Evolutionary conservation across 2,888 invertebrate genomes (phyloP).

Genomic region (Drosophila suboccidentalis): DNA sequence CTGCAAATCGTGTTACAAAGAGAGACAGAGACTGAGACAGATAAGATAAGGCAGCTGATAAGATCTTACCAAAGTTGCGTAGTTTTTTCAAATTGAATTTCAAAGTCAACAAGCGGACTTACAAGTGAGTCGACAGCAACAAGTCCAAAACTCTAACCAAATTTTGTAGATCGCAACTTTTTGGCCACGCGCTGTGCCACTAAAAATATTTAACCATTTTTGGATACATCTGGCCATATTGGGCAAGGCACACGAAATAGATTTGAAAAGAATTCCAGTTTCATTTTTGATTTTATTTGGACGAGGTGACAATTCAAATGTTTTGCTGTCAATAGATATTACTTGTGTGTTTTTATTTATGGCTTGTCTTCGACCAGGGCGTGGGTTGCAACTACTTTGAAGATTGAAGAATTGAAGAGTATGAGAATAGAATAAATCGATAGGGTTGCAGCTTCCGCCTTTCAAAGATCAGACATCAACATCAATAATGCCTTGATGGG

Average conservation of each 20-base stretch:
- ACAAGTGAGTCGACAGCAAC: conserved; percentile 28
- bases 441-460: conserved; percentile 54
- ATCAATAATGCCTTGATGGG: conserved; percentile 28
- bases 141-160: conserved; percentile 66
- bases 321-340: conserved; percentile 68
- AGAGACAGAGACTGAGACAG: conserved; percentile 20
- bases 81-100: conserved; percentile 34
- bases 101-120: conserved; percentile 58
- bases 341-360: conserved; percentile 41
- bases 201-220: conserved; percentile 63
- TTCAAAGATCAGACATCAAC: conserved; percentile 35
- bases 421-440: neutral
- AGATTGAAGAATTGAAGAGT: conserved; percentile 5
- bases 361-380: conserved; percentile 25
- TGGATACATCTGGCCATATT: conserved; percentile 43
- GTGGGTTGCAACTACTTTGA: conserved; percentile 29
- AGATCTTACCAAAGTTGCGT: conserved; percentile 40
- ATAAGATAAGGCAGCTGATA: conserved; percentile 54
- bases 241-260: conserved; percentile 58
- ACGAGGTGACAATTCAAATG: conserved; percentile 69
- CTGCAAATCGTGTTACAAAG: conserved; percentile 24
- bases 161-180: conserved; percentile 51
- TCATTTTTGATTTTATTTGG: conserved; percentile 25
- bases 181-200: conserved; percentile 65
- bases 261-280: conserved; percentile 57